Base-by-base conservation (phyloP, 2,888 invertebrate species). In the Rhynchonema sp. region DNA sequence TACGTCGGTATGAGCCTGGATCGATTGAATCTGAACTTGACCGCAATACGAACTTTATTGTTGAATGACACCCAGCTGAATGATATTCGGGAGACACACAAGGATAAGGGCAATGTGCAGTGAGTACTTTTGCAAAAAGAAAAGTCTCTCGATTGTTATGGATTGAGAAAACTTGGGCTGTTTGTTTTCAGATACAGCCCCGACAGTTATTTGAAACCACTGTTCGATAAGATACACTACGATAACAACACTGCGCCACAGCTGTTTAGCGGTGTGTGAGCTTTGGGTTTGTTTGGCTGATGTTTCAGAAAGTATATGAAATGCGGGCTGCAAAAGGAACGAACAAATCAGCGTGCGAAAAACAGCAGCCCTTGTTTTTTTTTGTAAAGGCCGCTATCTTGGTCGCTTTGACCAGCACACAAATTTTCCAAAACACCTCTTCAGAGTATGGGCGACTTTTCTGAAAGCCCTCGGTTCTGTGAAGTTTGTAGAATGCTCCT, bases 181-280 rank as follows among this genome's bases (percentile, higher is more conserved):
- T 38, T 6, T 38, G 9, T 49, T 56, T 64, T 60, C 56, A 65
- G 68, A 52, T 70, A 69, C 60, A 63, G 65, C 55, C 69, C 69
- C 46, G 68, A 67, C 55, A 71, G 69, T 38, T 70, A 66, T 61
- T 63, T 71, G 13, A 60, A 68, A 27, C 70, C 71, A 0, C 63
- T 71, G 1, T 60, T 71, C 25, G 65, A 66, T 46, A 62, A 65
- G 28, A 64, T 65, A 25, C 62, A 66, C 29, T 71, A 71, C 59
- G 71, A 71, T 58, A 71, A 71, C 59, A 69, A 66, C 52, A 66
- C 64, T 46, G 68, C 67, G 22, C 71, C 71, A 3, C 56, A 68
- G 29, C 64, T 69, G 2, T 71, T 71, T 60, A 57, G 66, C 30
- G 71, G 70, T 70, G 3, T 27, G 23, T 54, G n/a, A n/a, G n/a